Conservation (phyloP, 1,140 invertebrate species). For the Cephus cinctus region DNA sequence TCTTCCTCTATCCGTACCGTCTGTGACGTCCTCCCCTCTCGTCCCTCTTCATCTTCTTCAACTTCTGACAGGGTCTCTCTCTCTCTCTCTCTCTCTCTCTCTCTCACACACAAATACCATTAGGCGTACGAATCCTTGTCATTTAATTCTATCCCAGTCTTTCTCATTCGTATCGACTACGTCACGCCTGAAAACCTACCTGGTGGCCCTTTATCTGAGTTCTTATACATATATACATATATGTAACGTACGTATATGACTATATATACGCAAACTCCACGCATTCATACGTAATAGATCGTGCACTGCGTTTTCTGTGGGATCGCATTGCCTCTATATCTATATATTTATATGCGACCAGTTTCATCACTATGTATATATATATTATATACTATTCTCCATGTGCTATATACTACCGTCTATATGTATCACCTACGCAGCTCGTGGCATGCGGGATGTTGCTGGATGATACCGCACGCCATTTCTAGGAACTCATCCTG, state of each 20-base stretch:
- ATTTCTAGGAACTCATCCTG: slow-evolving; percentile 48
- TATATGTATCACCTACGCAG: slow-evolving; percentile 46
- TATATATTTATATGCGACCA: too few species aligned
- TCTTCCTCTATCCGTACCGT: too few species aligned
- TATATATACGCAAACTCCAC: too few species aligned
- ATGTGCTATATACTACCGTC: too few species aligned
- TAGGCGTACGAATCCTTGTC: slow-evolving; percentile 14
- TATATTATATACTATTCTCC: too few species aligned
- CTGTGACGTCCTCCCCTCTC: too few species aligned
- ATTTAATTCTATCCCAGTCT: not conserved
- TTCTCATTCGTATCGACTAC: not conserved
- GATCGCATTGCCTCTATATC: too few species aligned
- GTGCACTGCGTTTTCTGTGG: too few species aligned
- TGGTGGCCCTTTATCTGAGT: slow-evolving; percentile 4
- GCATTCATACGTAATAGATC: too few species aligned
- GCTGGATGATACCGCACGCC: slow-evolving; percentile 31
- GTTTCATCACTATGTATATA: too few species aligned
- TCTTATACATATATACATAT: too few species aligned
- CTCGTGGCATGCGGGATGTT: slow-evolving; percentile 27
- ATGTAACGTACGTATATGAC: too few species aligned
- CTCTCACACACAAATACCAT: slow-evolving; percentile 4
- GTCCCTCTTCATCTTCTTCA: not conserved
- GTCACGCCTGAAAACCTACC: slow-evolving; percentile 2
- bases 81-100: slow-evolving; percentile 6
- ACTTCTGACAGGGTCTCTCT: slow-evolving; percentile 3